Evolutionary conservation across 2,888 invertebrate species (phyloP), one percentile per base, ranked within the genome.

Genomic region (Nysson spinosus): DNA sequence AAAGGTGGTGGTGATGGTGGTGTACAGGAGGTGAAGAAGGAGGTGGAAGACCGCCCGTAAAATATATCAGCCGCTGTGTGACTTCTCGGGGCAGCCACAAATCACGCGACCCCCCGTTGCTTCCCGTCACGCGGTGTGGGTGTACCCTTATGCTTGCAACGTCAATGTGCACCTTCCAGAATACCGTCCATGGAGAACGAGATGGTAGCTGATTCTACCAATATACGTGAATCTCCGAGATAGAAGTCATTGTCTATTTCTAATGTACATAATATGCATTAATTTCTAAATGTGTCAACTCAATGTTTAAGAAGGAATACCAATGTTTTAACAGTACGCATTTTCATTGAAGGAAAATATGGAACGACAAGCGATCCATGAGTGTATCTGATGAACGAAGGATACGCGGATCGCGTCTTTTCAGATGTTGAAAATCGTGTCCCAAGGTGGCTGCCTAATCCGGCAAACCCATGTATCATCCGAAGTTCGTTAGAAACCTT

Each of bases 61-160:
- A 87, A 87, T 87, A 87, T 87, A 87, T 86, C 86, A 85, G 83
- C 83, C 86, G 83, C 84, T 85, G 84, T 84, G 87, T 82, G 87
- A 87, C 87, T 87, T 86, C 83, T 84, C 80, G 80, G 84, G 82
- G 82, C 85, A 81, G 82, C 79, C 86, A 86, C 87, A 87, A 87
- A 87, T 87, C 87, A 87, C 85, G 75, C 79, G 85, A 84, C 85
- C 86, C 86, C 87, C 87, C 83, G 87, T 83, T 76, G 87, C 71
- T 82, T 71, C 69, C 71, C 80, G 77, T 63, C 72, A 54, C 56
- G 61, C 75, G 75, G 72, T 83, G 83, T 83, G 78, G 83, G 83
- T 82, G 86, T 84, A 84, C 78, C 80, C 78, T 75, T 67, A 60
- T 63, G 57, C 49, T 50, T 55, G 61, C 66, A 61, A 54, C 54